phyloP scores from a whole-genome alignment of 2,797 vertebrate genomes.

The Holocentrus rufus region DNA sequence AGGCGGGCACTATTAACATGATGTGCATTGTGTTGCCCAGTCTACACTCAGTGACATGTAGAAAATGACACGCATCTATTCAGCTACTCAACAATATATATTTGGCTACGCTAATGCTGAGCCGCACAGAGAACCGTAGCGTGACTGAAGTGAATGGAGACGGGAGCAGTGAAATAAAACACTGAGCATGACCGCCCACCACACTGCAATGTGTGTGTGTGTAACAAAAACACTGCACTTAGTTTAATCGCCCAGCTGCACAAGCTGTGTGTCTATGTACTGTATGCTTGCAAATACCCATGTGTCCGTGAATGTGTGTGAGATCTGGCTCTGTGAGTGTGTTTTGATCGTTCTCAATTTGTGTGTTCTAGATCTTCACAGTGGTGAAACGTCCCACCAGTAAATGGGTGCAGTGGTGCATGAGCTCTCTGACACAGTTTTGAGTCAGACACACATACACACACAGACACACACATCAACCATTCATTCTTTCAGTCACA shows the following conservation, averaged over 20 bases:
- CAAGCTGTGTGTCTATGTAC: slow-evolving; percentile 49
- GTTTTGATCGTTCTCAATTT: slow-evolving; percentile 82
- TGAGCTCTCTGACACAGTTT: slow-evolving; percentile 75
- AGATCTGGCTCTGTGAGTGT: slow-evolving; percentile 53
- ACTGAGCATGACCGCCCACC: slow-evolving; percentile 28
- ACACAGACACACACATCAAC: slow-evolving; percentile 14
- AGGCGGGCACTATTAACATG: not conserved
- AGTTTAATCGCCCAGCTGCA: slow-evolving; percentile 45
- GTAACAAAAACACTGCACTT: slow-evolving; percentile 59
- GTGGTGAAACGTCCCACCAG: slow-evolving; percentile 67
- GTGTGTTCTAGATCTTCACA: slow-evolving; percentile 70
- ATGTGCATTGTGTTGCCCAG: not conserved
- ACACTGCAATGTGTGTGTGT: slow-evolving; percentile 18
- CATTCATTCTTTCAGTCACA: slow-evolving; percentile 9
- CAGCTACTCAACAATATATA: not conserved
- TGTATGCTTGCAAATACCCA: slow-evolving; percentile 49
- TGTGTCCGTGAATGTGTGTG: slow-evolving; percentile 50
- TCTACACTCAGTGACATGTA: not conserved
- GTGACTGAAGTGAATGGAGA: slow-evolving; percentile 26
- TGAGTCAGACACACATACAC: slow-evolving; percentile 40
- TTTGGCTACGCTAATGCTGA: slow-evolving; percentile 16
- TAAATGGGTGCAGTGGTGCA: slow-evolving; percentile 74
- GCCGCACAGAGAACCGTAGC: slow-evolving; percentile 35
- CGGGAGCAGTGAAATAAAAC: slow-evolving; percentile 31
- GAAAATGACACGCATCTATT: slow-evolving; percentile 27